Evolutionary conservation across 2,797 vertebrate species (phyloP).

Genomic region (Enteromius unitaeniatus): DNA sequence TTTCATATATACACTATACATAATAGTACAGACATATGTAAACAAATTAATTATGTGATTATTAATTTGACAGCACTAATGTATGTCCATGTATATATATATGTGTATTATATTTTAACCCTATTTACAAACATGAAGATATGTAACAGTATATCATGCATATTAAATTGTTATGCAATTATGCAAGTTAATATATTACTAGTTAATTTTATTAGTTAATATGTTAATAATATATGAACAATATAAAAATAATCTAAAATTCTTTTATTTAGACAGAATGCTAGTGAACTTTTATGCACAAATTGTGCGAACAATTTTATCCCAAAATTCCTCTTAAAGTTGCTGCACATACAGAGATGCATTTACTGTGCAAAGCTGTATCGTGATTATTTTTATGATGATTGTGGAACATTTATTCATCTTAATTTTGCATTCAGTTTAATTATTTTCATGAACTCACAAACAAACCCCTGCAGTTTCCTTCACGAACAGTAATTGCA

Average conservation of each 20-base stretch:
- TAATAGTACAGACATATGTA: too few species aligned
- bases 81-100: too few species aligned
- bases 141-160: neutral
- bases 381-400: neutral
- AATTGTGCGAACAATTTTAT: neutral
- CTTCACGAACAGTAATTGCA: neutral
- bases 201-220: neutral
- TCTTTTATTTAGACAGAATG: neutral
- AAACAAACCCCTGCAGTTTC: neutral
- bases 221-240: neutral
- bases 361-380: neutral
- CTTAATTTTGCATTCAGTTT: neutral
- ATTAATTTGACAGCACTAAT: too few species aligned
- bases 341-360: neutral
- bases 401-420: neutral
- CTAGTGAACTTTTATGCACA: neutral
- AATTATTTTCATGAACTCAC: neutral
- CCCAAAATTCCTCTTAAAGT: neutral
- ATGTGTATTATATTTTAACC: neutral
- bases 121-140: neutral
- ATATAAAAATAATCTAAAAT: neutral
- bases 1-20: too few species aligned
- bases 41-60: too few species aligned
- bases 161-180: neutral
- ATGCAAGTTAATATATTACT: neutral